A percentile compares a stretch with the other conserved stretches of the same genome.
phyloP scores from a whole-genome alignment of 2,797 vertebrate species.

The Sparus aurata region DNA sequence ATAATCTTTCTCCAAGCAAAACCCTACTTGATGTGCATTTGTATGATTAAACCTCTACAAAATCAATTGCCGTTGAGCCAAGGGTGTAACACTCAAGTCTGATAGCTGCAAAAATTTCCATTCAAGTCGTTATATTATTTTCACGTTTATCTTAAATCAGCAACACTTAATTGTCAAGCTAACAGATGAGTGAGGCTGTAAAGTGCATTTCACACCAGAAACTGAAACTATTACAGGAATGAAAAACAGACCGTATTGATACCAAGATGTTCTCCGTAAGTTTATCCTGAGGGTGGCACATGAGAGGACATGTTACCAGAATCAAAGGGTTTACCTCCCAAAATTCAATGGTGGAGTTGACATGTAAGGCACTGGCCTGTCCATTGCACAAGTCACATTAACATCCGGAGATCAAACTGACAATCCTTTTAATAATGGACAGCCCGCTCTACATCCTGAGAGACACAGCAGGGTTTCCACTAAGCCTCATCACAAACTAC shows the following conservation, averaged over 20 bases:
- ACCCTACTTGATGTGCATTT: constrained; percentile 13
- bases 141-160: neutral
- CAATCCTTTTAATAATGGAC: too few species aligned
- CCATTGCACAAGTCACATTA: too few species aligned
- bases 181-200: neutral
- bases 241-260: too few species aligned
- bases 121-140: neutral
- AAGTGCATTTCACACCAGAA: neutral
- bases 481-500: too few species aligned
- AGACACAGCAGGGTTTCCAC: too few species aligned
- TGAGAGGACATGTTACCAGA: neutral
- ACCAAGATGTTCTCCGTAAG: neutral
- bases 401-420: too few species aligned
- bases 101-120: neutral
- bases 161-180: neutral
- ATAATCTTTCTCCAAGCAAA: constrained; percentile 8
- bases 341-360: too few species aligned
- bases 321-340: neutral
- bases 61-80: neutral
- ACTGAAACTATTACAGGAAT: neutral
- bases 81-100: neutral
- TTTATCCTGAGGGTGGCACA: neutral
- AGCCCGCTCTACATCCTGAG: too few species aligned
- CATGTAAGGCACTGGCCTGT: too few species aligned
- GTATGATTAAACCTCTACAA: neutral